phyloP scores from a whole-genome alignment of 2,888 invertebrate genomes.

The Parelbella ahira region DNA sequence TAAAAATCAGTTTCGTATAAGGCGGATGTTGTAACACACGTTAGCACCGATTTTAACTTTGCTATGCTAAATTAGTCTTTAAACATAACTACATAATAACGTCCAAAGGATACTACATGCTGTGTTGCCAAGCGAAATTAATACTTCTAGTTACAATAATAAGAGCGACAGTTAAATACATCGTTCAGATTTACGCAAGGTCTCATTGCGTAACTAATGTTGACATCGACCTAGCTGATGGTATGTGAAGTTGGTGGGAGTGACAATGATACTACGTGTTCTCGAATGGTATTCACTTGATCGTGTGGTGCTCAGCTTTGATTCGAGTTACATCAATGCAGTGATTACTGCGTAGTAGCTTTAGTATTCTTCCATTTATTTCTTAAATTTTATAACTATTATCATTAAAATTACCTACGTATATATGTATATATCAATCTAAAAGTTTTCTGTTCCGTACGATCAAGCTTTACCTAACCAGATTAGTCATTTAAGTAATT shows the following conservation, averaged over 20 bases:
- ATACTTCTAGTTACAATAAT: constrained; percentile 25
- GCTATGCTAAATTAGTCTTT: constrained; percentile 14
- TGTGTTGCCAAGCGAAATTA: constrained; percentile 31
- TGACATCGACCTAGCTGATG: constrained; percentile 55
- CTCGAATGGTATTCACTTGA: constrained; percentile 31
- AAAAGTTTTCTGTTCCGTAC: too few relatives aligned
- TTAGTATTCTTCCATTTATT: too few relatives aligned
- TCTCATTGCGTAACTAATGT: constrained; percentile 71
- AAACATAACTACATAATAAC: not conserved
- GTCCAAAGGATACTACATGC: not conserved
- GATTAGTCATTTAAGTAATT: too few relatives aligned
- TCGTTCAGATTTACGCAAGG: constrained; percentile 45
- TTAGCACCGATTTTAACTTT: constrained; percentile 34
- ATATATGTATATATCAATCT: too few relatives aligned
- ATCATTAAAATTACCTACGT: too few relatives aligned
- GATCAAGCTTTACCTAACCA: too few relatives aligned
- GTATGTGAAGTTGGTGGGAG: constrained; percentile 41
- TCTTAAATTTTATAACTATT: too few relatives aligned
- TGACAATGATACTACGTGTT: constrained; percentile 37
- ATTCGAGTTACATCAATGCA: too few relatives aligned
- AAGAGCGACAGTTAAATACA: constrained; percentile 26
- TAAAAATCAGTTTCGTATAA: constrained; percentile 32
- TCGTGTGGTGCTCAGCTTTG: too few relatives aligned
- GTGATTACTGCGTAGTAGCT: too few relatives aligned
- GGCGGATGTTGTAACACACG: constrained; percentile 44